These are phyloP conservation scores for Criorhina ranunculi DNA, from an alignment of 2,888 invertebrate genomes.

Conservation along the genomic window DNA sequence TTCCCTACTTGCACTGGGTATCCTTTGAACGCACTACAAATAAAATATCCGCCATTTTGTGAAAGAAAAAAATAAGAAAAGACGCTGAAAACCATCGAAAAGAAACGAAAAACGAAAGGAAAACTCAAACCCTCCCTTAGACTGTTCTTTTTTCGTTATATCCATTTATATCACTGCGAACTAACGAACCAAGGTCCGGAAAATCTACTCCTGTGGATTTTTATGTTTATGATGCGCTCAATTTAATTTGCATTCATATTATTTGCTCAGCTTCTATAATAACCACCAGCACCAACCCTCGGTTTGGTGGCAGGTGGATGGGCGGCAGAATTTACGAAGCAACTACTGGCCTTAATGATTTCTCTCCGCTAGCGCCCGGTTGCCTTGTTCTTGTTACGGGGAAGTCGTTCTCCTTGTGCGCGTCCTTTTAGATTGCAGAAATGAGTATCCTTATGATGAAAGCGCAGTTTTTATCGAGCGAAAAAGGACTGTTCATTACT, in stretches of 20 bases:
- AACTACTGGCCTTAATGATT: slow-evolving; percentile 73
- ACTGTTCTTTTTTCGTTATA: slow-evolving; percentile 60
- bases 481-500: slow-evolving; percentile 75
- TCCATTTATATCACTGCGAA: slow-evolving; percentile 72
- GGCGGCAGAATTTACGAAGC: slow-evolving; percentile 39
- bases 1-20: not conserved
- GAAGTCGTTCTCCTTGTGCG: slow-evolving; percentile 41
- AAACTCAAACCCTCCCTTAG: slow-evolving; percentile 40
- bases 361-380: slow-evolving; percentile 30
- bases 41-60: slow-evolving; percentile 65
- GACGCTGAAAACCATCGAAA: slow-evolving; percentile 19
- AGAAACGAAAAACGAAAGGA: slow-evolving; percentile 2
- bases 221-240: slow-evolving; percentile 77
- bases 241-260: slow-evolving; percentile 77
- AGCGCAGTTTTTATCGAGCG: slow-evolving; percentile 76
- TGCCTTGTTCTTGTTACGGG: slow-evolving; percentile 35
- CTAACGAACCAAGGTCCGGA: slow-evolving; percentile 76
- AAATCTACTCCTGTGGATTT: slow-evolving; percentile 76
- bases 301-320: slow-evolving; percentile 32
- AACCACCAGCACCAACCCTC: slow-evolving; percentile 42
- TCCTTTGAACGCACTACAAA: slow-evolving; percentile 27
- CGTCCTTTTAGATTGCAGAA: slow-evolving; percentile 67
- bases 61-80: not conserved
- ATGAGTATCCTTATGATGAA: slow-evolving; percentile 73
- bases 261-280: slow-evolving; percentile 73